Evolutionary conservation across 2,797 vertebrate genomes (phyloP).

Genomic region (Malurus splendens): DNA sequence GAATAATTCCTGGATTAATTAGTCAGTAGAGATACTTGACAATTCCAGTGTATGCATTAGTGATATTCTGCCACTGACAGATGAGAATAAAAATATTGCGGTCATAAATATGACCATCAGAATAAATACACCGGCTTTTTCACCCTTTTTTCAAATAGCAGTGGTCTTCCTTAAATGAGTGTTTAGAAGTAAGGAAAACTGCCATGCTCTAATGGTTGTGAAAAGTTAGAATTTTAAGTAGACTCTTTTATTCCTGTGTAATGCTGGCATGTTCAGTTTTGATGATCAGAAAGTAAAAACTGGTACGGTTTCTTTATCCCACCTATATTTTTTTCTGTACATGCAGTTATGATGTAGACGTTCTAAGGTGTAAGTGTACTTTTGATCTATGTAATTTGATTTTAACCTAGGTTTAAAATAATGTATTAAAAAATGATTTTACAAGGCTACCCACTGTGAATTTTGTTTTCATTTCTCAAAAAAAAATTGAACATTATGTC

Average conservation of each 20-base stretch:
- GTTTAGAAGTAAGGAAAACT: conserved; percentile 59
- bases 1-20: background rate
- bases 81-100: conserved; percentile 30
- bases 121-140: conserved; percentile 57
- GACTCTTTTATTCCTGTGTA: conserved; percentile 55
- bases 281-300: conserved; percentile 41
- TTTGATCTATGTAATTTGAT: conserved; percentile 10
- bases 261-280: conserved; percentile 26
- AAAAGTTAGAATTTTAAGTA: conserved; percentile 41
- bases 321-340: conserved; percentile 2
- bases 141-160: conserved; percentile 38
- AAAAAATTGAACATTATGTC: background rate
- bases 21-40: background rate
- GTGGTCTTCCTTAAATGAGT: conserved; percentile 47
- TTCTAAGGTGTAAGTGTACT: conserved; percentile 24
- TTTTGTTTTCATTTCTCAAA: background rate
- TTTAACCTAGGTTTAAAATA: conserved; percentile 45
- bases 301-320: conserved; percentile 27
- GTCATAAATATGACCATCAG: background rate
- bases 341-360: background rate
- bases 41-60: background rate
- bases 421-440: background rate
- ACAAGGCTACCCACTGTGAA: background rate
- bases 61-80: background rate
- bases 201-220: conserved; percentile 59